phyloP scores from a whole-genome alignment of 2,888 invertebrate species.

The Pseudanteris insignis region DNA sequence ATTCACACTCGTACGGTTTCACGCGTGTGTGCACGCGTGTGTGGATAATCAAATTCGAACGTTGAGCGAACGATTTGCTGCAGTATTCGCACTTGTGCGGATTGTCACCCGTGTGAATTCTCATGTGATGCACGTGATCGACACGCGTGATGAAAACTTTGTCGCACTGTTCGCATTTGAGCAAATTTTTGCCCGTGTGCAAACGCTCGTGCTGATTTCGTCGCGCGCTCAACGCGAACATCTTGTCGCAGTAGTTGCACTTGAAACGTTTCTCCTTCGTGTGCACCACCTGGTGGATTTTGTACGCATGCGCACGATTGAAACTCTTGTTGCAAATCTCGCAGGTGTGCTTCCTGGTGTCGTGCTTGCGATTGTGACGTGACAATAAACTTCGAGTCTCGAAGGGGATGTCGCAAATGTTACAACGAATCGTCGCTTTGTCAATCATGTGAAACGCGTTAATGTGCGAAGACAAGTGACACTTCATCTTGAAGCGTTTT shows the following conservation, averaged over 20 bases:
- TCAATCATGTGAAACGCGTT: too few relatives aligned
- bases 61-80: background rate
- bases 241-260: constrained; percentile 76
- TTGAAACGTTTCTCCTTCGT: constrained; percentile 60
- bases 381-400: too few relatives aligned
- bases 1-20: background rate
- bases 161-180: background rate
- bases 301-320: constrained; percentile 76
- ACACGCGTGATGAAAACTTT: background rate
- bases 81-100: background rate
- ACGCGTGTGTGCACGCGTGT: background rate
- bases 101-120: background rate
- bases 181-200: constrained; percentile 1
- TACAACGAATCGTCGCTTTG: too few relatives aligned
- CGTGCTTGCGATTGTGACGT: too few relatives aligned
- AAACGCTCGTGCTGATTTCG: background rate
- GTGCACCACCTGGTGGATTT: too few relatives aligned
- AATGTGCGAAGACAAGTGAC: too few relatives aligned
- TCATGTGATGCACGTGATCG: background rate
- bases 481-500: background rate
- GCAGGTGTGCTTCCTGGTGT: constrained; percentile 63
- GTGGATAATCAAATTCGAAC: background rate
- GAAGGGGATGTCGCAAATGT: too few relatives aligned
- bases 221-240: too few relatives aligned
- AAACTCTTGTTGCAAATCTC: constrained; percentile 76